Evolutionary conservation across 2,113 vertebrate species (phyloP), one percentile per base, ranked within the genome.

Genomic region (Castor canadensis): DNA sequence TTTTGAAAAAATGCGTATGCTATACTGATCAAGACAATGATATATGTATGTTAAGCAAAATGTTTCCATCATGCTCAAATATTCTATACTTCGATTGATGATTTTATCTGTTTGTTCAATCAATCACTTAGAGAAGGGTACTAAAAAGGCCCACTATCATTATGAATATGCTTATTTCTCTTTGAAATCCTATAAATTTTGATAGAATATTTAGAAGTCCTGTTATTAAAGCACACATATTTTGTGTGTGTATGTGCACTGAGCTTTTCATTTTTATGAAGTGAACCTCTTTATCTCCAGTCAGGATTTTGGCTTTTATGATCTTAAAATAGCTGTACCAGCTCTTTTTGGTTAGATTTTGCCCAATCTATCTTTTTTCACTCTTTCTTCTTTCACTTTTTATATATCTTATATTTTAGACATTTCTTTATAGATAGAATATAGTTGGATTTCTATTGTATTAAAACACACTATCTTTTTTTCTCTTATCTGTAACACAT

Each of bases 311-410:
- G 6, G 4, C 30, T 86, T 85, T 95, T 60, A 77, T 94, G 38
- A 47, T 79, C 35, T 89, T 92, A 67, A 96, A 85, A 93, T 81
- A 93, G 90, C 35, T 40, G 5, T 28, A 69, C 28, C 17, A 62
- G n/a, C 94, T 94, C 71, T 13, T 73, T 79, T 87, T 28, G 9
- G 35, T 82, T 86, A 77, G 40, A 76, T 86, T 92, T 87, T 90
- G 19, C n/a, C 69, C 62, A 28, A 38, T n/a, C 13, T 45, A 64
- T 52, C 40, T 52, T 67, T 69, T 76, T 66, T 26, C 10, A 76
- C 71, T 90, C 47, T 93, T 84, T 64, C 86, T 91, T 45, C n/a
- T 81, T 82, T 76, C 22, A 66, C 8, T 4, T 2, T 86, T 88
- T 62, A 20, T 71, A n/a, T 79, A 49, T 16, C 35, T 87, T 73